Percentiles rank a stretch among this genome's conserved stretches.
Evolutionary conservation across 2,113 vertebrate genomes (phyloP).

Genomic region (Lepus americanus): DNA sequence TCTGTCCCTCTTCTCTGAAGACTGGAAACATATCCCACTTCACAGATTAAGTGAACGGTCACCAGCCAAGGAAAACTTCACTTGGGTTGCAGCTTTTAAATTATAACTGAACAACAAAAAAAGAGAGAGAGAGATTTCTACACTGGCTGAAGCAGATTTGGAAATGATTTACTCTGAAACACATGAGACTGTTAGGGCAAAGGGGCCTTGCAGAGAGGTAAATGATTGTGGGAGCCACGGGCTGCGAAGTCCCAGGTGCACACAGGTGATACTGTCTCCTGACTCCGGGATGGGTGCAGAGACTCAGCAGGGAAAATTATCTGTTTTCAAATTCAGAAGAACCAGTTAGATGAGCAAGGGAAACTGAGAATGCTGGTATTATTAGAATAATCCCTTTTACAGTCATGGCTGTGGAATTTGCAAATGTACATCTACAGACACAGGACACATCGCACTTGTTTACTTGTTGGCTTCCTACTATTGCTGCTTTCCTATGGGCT

Average conservation of each 20-base stretch:
- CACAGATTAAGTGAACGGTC: neutral
- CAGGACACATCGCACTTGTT: constrained; percentile 42
- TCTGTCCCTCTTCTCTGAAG: neutral
- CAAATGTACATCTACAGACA: constrained; percentile 60
- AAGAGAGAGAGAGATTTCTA: neutral
- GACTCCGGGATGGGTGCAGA: neutral
- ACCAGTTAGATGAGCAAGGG: neutral
- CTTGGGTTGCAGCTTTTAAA: constrained; percentile 52
- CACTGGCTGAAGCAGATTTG: constrained; percentile 35
- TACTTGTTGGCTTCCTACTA: constrained; percentile 70
- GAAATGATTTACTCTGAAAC: constrained; percentile 72
- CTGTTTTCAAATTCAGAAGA: neutral
- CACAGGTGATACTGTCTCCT: neutral
- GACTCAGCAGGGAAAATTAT: neutral
- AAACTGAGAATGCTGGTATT: neutral
- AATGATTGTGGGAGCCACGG: constrained; percentile 65
- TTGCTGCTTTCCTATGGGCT: constrained; percentile 67
- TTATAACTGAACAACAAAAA: neutral
- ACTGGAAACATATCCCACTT: neutral
- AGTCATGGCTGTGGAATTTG: constrained; percentile 69
- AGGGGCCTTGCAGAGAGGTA: constrained; percentile 16
- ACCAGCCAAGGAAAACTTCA: neutral
- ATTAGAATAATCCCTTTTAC: neutral
- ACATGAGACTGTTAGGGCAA: constrained; percentile 15
- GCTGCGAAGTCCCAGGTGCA: neutral